Conservation (phyloP, 1,140 invertebrate genomes). For the Drosophila novamexicana region DNA sequence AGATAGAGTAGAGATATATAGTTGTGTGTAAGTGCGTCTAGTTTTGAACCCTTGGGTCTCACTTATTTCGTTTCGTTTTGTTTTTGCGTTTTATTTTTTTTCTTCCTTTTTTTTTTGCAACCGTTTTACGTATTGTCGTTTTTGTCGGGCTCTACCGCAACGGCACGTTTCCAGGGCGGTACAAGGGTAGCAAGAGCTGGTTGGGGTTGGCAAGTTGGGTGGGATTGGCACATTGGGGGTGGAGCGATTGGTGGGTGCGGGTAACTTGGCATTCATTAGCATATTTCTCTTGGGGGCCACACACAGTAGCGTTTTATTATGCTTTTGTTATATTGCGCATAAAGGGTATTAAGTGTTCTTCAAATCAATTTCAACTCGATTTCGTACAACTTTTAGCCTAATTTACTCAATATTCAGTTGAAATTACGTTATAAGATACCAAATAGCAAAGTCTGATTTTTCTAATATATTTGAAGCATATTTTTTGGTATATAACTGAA, state of each 20-base stretch:
- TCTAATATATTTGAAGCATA: no score
- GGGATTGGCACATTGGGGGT: neutral
- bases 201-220: constrained; percentile 13
- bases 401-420: neutral
- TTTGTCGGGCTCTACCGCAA: constrained; percentile 9
- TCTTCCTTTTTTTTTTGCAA: constrained; percentile 59
- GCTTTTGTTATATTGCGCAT: constrained; percentile 61
- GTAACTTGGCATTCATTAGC: constrained; percentile 74
- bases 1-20: constrained; percentile 8
- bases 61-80: constrained; percentile 71
- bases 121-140: constrained; percentile 43
- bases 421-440: neutral
- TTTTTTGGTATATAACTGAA: neutral
- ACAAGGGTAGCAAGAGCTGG: constrained; percentile 7
- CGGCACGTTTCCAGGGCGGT: neutral
- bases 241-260: constrained; percentile 6
- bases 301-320: constrained; percentile 72
- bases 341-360: constrained; percentile 69
- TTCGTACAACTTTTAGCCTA: constrained; percentile 33
- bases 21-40: constrained; percentile 36
- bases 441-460: neutral
- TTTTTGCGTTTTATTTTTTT: constrained; percentile 54
- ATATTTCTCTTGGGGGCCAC: constrained; percentile 72
- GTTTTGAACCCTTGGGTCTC: constrained; percentile 63
- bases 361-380: constrained; percentile 59